These are phyloP conservation scores for Cantharis rufa DNA, from an alignment of 2,888 invertebrate species.

Conservation along the genomic window DNA sequence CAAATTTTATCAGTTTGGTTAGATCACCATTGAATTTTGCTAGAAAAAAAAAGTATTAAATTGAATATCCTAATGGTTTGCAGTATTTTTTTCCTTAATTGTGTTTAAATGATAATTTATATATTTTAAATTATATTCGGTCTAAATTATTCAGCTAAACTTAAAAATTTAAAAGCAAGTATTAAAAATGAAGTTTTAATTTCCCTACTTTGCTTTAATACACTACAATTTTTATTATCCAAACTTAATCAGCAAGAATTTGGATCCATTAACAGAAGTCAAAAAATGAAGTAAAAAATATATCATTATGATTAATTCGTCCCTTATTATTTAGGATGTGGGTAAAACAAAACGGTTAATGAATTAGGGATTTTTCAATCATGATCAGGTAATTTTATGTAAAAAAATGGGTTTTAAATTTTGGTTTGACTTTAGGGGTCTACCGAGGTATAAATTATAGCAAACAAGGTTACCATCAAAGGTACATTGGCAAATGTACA, in stretches of 20 bases:
- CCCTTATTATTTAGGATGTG: neutral
- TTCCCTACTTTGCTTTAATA: neutral
- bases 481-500: neutral
- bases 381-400: neutral
- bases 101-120: neutral
- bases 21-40: neutral
- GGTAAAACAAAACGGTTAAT: neutral
- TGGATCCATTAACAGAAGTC: neutral
- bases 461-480: neutral
- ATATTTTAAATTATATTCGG: neutral
- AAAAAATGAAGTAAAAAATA: neutral
- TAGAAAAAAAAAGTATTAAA: neutral
- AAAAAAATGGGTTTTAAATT: neutral
- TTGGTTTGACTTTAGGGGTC: neutral
- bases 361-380: neutral
- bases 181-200: neutral
- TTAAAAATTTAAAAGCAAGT: neutral
- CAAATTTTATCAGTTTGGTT: neutral
- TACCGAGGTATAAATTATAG: neutral
- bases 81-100: neutral
- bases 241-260: neutral
- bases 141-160: neutral
- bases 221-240: neutral
- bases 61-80: neutral
- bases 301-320: neutral